Conservation (phyloP, 2,888 invertebrate genomes). For the Synergus japonicus region DNA sequence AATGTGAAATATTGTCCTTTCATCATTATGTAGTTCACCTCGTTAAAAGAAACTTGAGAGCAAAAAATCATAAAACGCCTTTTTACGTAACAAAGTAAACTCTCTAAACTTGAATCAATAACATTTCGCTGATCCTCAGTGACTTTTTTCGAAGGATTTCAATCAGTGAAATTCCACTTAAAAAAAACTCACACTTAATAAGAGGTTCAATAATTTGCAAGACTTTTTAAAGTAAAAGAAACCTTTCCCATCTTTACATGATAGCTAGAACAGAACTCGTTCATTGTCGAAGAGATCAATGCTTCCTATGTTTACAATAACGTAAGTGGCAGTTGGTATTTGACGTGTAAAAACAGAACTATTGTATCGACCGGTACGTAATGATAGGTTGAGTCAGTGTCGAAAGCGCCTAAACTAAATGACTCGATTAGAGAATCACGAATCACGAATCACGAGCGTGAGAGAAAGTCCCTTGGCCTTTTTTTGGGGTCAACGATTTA, state of each 20-base stretch:
- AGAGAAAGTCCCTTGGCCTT: constrained; percentile 43
- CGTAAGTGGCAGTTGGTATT: constrained; percentile 7
- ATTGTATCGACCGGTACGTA: neutral
- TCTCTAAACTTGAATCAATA: too few relatives aligned
- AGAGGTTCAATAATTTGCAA: neutral
- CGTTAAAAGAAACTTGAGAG: too few relatives aligned
- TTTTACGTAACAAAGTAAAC: too few relatives aligned
- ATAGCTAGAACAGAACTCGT: neutral
- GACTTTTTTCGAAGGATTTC: too few relatives aligned
- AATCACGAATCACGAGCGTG: constrained; percentile 50
- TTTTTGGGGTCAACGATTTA: constrained; percentile 33
- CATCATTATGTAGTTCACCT: too few relatives aligned
- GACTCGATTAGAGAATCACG: constrained; percentile 35
- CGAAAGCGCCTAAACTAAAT: constrained; percentile 1
- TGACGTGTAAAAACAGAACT: constrained; percentile 1
- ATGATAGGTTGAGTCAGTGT: neutral
- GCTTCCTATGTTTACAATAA: constrained; percentile 6
- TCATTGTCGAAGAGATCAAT: neutral
- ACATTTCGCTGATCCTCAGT: too few relatives aligned
- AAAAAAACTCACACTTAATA: too few relatives aligned
- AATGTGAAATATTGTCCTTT: too few relatives aligned
- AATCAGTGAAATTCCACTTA: too few relatives aligned
- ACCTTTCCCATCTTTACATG: neutral
- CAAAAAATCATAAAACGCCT: too few relatives aligned
- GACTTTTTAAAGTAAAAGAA: neutral